These are phyloP conservation scores for Neoseiulus cucumeris DNA, from an alignment of 1,140 invertebrate genomes.

Conservation along the genomic window DNA sequence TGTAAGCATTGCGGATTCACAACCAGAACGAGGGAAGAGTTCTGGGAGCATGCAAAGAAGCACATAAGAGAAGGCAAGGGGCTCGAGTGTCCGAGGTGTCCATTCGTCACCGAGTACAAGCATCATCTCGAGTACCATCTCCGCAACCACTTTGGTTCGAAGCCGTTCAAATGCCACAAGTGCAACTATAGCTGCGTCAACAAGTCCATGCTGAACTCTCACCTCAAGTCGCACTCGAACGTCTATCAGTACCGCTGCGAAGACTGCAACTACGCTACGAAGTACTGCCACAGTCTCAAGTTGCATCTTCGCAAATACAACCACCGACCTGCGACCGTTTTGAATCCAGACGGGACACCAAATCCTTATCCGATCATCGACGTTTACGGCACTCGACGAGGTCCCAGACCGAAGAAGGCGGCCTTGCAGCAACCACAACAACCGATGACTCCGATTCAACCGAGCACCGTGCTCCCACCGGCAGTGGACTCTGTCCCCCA, in stretches of 20 bases:
- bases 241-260: constrained; percentile 86
- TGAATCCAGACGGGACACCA: constrained; percentile 65
- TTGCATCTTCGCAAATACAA: constrained; percentile 77
- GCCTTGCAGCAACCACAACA: background rate
- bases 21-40: constrained; percentile 65
- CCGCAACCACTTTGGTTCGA: constrained; percentile 79
- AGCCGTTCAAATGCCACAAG: constrained; percentile 85
- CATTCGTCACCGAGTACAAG: constrained; percentile 95
- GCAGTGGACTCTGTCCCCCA: no score
- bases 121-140: constrained; percentile 96
- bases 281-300: constrained; percentile 94
- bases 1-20: constrained; percentile 79
- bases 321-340: constrained; percentile 61
- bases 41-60: constrained; percentile 68
- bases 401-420: constrained; percentile 44
- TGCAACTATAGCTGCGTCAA: constrained; percentile 88
- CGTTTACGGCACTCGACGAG: constrained; percentile 64
- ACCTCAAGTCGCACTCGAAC: constrained; percentile 92
- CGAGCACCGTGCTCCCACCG: no score
- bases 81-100: constrained; percentile 70
- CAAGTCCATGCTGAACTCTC: constrained; percentile 97
- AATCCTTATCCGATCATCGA: constrained; percentile 62
- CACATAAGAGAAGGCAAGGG: constrained; percentile 88
- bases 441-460: no score
- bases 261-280: constrained; percentile 90